phyloP scores from a whole-genome alignment of 2,113 vertebrate species.

The Burhinus bistriatus region DNA sequence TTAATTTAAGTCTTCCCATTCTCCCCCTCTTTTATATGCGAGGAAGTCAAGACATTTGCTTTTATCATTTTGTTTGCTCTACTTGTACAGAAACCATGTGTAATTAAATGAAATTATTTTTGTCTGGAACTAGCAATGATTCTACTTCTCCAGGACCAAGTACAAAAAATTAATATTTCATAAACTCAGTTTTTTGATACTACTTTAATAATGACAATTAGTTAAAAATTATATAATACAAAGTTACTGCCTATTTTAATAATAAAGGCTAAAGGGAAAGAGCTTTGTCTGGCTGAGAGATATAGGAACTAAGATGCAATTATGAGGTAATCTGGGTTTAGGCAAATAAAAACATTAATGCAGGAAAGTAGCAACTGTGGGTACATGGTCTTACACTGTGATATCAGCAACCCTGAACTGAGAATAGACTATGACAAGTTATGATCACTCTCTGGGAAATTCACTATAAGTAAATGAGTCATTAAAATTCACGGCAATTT shows the following conservation, averaged over 20 bases:
- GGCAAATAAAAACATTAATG: background rate
- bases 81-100: background rate
- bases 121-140: background rate
- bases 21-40: background rate
- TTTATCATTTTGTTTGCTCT: background rate
- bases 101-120: background rate
- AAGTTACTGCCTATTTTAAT: background rate
- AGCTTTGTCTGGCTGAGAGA: background rate
- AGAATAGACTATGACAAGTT: background rate
- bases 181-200: background rate
- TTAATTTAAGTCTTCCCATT: background rate
- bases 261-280: background rate
- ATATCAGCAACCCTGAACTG: background rate
- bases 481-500: background rate
- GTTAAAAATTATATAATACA: background rate
- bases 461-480: background rate
- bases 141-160: background rate
- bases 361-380: background rate
- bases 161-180: background rate
- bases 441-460: background rate
- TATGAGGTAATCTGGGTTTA: background rate
- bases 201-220: background rate
- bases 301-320: background rate
- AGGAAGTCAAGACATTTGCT: background rate
- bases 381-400: background rate